Conservation (phyloP, 2,888 invertebrate genomes). For the Spisula subtruncata region DNA sequence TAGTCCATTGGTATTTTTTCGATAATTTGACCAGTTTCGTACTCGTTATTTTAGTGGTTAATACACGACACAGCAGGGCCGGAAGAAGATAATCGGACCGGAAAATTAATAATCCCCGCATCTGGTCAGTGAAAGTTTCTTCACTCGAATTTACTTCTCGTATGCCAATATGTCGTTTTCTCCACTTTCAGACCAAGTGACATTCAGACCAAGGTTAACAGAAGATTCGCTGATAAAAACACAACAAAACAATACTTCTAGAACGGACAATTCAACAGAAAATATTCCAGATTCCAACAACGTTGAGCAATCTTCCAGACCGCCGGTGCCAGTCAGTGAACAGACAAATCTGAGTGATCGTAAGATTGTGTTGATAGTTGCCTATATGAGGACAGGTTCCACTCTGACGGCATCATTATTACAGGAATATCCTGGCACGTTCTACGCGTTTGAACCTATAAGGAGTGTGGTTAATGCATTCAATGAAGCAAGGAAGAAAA, state of each 20-base stretch:
- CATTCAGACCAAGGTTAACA: background rate
- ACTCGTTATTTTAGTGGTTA: too few relatives aligned
- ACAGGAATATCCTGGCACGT: constrained; percentile 49
- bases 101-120: too few relatives aligned
- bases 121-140: too few relatives aligned
- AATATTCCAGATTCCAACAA: background rate
- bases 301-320: background rate
- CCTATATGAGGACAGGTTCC: constrained; percentile 62
- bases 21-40: too few relatives aligned
- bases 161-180: too few relatives aligned
- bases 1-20: too few relatives aligned
- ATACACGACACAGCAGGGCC: too few relatives aligned
- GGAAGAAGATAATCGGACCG: too few relatives aligned
- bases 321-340: constrained; percentile 30
- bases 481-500: background rate
- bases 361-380: constrained; percentile 54
- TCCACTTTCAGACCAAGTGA: background rate
- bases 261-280: background rate
- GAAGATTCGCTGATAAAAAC: background rate
- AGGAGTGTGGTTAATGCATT: constrained; percentile 26
- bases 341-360: constrained; percentile 12
- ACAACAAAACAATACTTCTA: background rate
- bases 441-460: constrained; percentile 61
- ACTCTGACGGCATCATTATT: constrained; percentile 46
- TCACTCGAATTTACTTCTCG: too few relatives aligned